Evolutionary conservation across 2,888 invertebrate species (phyloP), one percentile per base, ranked within the genome.

Genomic region (Chloroclysta siterata): DNA sequence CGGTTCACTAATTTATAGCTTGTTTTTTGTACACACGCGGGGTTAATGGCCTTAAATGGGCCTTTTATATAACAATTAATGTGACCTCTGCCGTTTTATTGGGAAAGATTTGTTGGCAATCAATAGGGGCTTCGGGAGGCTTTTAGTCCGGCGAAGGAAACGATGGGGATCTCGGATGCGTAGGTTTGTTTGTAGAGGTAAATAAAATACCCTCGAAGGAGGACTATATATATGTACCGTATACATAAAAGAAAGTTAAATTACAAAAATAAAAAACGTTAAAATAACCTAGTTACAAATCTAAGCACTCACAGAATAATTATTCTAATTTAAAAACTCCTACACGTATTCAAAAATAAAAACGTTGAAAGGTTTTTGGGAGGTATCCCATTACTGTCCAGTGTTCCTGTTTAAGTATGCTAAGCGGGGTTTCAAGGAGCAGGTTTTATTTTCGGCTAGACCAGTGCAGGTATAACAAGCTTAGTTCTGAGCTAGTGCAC

Each of bases 1-100:
- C 77, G 86, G 85, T 81, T 77, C 65, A 67, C 73, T 83, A 84
- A 92, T 92, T 90, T 92, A 92, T 90, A 70, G 79, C 82, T 81
- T 90, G 90, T 91, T 92, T 91, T 91, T 92, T 91, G 87, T 88
- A 77, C 74, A 78, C 79, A 73, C 67, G 69, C 75, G 75, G 78
- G 87, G 88, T 85, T 89, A 90, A 90, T 87, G 85, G 82, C 83
- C 87, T 85, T 78, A 89, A 87, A 91, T 87, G 86, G 90, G 75
- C 80, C 83, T 83, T 87, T 87, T 88, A 85, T 83, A 84, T 86
- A 80, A 78, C 82, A 81, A 81, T 86, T 83, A 84, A 82, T 78
- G 76, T 83, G 85, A 82, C 84, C 85, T 81, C 76, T 70, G 73
- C 73, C 75, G 72, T 72, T 78, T 78, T 79, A 76, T 76, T 79